Evolutionary conservation across 2,888 invertebrate genomes (phyloP), one percentile per base, ranked within the genome.

Genomic region (Physocephala rufipes): DNA sequence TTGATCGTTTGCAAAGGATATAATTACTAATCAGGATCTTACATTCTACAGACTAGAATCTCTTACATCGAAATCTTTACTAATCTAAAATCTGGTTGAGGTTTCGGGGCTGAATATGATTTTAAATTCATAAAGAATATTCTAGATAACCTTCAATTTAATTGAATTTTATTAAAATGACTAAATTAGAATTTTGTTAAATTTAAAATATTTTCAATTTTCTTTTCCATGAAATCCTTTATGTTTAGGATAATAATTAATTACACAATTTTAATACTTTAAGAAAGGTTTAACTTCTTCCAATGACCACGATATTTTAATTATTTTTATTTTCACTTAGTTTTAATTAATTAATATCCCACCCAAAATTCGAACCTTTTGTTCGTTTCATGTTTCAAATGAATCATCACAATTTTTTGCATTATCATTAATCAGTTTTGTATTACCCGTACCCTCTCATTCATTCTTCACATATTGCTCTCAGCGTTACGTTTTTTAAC

Each of bases 311-410:
- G n/a, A 16, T 53, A 53, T 21, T 53, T 21, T 36, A 36, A 53
- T 65, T 55, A 51, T 43, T 30, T 24, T 43, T 19, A 64, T 36
- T 63, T 24, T 47, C 59, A 21, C 45, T 68, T 43, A 64, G 61
- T 65, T 36, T 65, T 45, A n/a, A 30, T 26, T 19, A n/a, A 12
- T 61, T 59, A 2, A 4, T 4, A 9, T 36, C 9, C 36, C 5
- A 36, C 5, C 36, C 49, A 49, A 49, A 49, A 49, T 45, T 45
- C 2, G 19, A 49, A 3, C 49, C 49, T 19, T 49, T 49, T n/a
- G 49, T n/a, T 49, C 19, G 19, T 49, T n/a, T 49, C 49, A 4
- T 51, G 53, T 58, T 9, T 9, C 45, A 45, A 45, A 45, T 45
- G 45, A 45, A 45, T 45, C 15, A 12, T 19, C 21, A 51, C 21